These are phyloP conservation scores for Prietella phreatophila DNA, from an alignment of 2,113 vertebrate genomes.

Conservation along the genomic window DNA sequence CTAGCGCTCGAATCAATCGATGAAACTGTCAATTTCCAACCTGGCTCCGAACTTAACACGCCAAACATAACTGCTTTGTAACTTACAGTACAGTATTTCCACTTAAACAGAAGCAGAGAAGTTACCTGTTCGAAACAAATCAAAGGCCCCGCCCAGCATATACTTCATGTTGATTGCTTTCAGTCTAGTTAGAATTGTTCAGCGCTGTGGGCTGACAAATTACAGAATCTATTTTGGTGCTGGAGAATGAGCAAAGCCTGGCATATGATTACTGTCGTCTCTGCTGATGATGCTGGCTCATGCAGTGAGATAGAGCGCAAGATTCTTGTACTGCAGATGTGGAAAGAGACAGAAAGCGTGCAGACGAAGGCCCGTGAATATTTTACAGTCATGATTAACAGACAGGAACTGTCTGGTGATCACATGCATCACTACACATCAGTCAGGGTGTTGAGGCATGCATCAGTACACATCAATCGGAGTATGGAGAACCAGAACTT, in stretches of 20 bases:
- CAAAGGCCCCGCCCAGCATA: background rate
- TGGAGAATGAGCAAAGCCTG: conserved; percentile 55
- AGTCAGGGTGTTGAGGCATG: background rate
- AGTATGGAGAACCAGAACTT: background rate
- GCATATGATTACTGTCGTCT: conserved; percentile 68
- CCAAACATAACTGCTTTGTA: background rate
- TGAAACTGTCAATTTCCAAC: background rate
- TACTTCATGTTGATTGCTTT: conserved; percentile 39
- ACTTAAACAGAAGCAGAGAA: background rate
- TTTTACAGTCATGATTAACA: background rate
- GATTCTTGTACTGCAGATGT: conserved; percentile 48
- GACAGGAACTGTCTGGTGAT: conserved; percentile 3
- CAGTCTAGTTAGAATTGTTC: conserved; percentile 31
- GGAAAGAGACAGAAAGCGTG: background rate
- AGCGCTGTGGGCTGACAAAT: conserved; percentile 61
- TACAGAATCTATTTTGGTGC: conserved; percentile 67
- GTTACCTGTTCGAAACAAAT: background rate
- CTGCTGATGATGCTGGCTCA: conserved; percentile 53
- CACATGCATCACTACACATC: background rate
- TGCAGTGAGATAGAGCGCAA: conserved; percentile 37
- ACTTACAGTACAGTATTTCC: background rate
- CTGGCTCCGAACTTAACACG: background rate
- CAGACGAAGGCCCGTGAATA: background rate
- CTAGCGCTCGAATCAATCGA: background rate
- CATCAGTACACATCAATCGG: background rate